Conservation (phyloP, 35 echinoderm and acorn worm species). For the Strongylocentrotus purpuratus region DNA sequence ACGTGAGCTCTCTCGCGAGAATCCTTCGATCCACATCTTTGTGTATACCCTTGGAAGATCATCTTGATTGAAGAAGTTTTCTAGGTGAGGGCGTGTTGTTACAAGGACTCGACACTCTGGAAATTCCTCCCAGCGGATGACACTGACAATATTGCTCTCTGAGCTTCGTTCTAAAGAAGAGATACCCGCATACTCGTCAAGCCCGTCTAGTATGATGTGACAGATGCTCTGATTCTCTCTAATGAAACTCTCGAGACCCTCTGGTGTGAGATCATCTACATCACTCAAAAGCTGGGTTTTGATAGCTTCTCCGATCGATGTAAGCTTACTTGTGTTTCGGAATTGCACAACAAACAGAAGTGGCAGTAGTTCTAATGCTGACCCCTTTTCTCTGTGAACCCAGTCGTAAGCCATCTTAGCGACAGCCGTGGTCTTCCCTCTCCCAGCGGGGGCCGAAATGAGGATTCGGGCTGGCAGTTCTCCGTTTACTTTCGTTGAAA, state of each 20-base stretch:
- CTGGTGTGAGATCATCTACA: neutral
- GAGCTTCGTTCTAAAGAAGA: neutral
- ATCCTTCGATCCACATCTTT: neutral
- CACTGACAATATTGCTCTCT: neutral
- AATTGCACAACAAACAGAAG: neutral
- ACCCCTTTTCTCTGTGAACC: neutral
- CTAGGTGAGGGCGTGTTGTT: neutral
- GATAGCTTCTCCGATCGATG: neutral
- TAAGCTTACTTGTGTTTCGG: neutral
- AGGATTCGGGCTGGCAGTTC: too few species aligned
- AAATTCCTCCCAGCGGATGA: neutral
- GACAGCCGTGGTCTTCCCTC: neutral
- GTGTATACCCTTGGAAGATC: neutral
- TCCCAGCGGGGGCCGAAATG: too few species aligned
- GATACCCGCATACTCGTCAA: neutral
- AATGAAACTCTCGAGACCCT: neutral
- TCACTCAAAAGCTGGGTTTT: neutral
- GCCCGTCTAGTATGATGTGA: neutral
- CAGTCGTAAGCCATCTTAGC: slow-evolving; percentile 6
- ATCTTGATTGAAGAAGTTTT: neutral
- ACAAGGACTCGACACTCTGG: neutral
- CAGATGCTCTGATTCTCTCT: neutral
- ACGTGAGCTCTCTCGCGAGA: too few species aligned
- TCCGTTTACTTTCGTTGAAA: too few species aligned
- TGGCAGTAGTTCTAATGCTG: neutral